These are phyloP conservation scores for Phengaris arion DNA, from an alignment of 2,888 invertebrate species.

Conservation along the genomic window DNA sequence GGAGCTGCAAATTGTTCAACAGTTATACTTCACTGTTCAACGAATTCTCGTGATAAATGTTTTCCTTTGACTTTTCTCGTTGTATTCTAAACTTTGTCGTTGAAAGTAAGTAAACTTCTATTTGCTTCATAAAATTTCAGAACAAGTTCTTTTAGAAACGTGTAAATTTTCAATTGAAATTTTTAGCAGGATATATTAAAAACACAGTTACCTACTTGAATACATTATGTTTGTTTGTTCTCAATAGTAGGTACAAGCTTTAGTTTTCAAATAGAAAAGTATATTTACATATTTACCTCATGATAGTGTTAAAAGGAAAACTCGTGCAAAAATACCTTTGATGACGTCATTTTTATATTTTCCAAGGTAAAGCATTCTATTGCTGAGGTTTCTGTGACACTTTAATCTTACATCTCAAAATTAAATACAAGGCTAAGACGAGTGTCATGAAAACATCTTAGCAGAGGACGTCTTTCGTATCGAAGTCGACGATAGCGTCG, in stretches of 20 bases:
- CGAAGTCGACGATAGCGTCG: neutral
- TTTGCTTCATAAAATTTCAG: conserved; percentile 1
- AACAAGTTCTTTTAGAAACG: neutral
- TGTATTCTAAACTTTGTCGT: neutral
- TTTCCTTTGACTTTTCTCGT: conserved; percentile 12
- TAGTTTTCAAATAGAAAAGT: too few relatives aligned
- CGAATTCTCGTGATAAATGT: neutral
- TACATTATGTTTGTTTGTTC: too few relatives aligned
- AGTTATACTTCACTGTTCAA: neutral
- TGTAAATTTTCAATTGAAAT: neutral
- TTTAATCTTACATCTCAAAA: neutral
- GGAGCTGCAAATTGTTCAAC: neutral
- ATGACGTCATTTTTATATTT: neutral
- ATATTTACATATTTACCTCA: too few relatives aligned
- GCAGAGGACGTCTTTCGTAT: neutral
- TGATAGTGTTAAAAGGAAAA: too few relatives aligned
- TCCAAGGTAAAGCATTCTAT: neutral
- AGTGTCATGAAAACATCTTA: neutral
- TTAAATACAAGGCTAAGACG: neutral
- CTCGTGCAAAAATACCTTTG: too few relatives aligned
- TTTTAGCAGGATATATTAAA: neutral
- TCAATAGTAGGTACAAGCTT: too few relatives aligned
- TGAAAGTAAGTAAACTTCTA: neutral
- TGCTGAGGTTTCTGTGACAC: neutral
- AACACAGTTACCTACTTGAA: neutral